Conservation (phyloP, 2,797 vertebrate species). For the Darevskia mixta region DNA sequence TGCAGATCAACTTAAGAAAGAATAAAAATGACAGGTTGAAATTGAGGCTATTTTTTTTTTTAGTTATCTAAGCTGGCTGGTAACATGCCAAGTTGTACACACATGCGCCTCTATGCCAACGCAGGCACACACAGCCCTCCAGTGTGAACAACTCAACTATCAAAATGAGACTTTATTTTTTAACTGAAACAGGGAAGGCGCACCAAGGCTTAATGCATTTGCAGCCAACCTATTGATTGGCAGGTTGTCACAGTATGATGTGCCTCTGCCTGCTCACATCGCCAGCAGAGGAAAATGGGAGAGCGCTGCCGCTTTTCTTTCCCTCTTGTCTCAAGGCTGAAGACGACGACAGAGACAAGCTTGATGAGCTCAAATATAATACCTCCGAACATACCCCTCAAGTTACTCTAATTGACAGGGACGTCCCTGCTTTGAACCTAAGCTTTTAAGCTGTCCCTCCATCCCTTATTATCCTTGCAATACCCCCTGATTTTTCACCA, state of each 20-base stretch:
- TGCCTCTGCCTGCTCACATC: slow-evolving; percentile 13
- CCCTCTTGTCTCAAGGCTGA: slow-evolving; percentile 27
- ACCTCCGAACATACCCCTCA: slow-evolving; percentile 17
- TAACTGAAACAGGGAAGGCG: slow-evolving; percentile 11
- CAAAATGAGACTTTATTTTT: slow-evolving; percentile 19
- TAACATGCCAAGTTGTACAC: not conserved
- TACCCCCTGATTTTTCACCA: slow-evolving; percentile 3
- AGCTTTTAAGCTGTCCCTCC: slow-evolving; percentile 29
- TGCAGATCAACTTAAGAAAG: not conserved
- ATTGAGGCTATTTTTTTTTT: not conserved
- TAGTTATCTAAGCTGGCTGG: not conserved
- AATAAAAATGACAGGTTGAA: not conserved
- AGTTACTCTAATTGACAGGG: slow-evolving; percentile 33
- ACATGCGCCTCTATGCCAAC: no score
- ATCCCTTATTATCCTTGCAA: slow-evolving; percentile 3
- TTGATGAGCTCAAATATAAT: slow-evolving; percentile 32
- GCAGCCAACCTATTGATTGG: slow-evolving; percentile 22
- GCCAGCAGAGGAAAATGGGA: not conserved
- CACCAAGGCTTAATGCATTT: slow-evolving; percentile 25
- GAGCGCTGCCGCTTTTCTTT: slow-evolving; percentile 1
- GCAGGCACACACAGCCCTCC: not conserved
- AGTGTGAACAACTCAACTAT: not conserved
- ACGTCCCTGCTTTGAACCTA: slow-evolving; percentile 5
- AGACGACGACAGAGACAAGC: not conserved
- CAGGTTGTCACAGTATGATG: slow-evolving; percentile 29